These are phyloP conservation scores for Paedocypris micromegethes DNA, from an alignment of 2,797 vertebrate genomes.

Conservation along the genomic window DNA sequence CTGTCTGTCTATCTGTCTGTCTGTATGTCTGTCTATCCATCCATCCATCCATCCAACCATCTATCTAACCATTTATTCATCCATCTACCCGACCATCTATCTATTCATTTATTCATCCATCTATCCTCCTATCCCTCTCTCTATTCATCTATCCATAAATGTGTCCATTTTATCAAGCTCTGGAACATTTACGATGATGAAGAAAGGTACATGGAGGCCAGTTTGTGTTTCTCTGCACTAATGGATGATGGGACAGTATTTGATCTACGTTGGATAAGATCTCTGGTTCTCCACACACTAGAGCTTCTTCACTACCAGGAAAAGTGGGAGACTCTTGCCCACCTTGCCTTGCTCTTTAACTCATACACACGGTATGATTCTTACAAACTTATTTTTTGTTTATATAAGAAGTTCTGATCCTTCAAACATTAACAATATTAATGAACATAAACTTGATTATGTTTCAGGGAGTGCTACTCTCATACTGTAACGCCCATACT, in stretches of 20 bases:
- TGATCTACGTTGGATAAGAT: slow-evolving; percentile 79
- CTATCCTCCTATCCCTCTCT: neutral
- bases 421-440: too few relatives aligned
- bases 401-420: neutral
- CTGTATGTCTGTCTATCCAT: neutral
- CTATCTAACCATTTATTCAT: slow-evolving; percentile 22
- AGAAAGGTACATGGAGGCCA: slow-evolving; percentile 72
- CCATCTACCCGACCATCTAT: neutral
- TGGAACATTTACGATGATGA: slow-evolving; percentile 75
- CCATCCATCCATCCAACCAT: neutral
- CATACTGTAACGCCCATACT: slow-evolving; percentile 78
- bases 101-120: neutral
- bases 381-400: neutral
- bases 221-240: slow-evolving; percentile 70
- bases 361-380: slow-evolving; percentile 71
- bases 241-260: slow-evolving; percentile 76
- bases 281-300: slow-evolving; percentile 77
- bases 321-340: slow-evolving; percentile 85
- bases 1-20: too few relatives aligned
- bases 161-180: slow-evolving; percentile 59
- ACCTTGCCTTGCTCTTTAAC: slow-evolving; percentile 85
- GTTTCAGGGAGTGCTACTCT: slow-evolving; percentile 78
- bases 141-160: too few relatives aligned
- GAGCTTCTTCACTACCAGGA: slow-evolving; percentile 76
- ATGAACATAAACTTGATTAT: too few relatives aligned